Conservation (phyloP, 1,140 invertebrate species). For the Brachionus plicatilis region DNA sequence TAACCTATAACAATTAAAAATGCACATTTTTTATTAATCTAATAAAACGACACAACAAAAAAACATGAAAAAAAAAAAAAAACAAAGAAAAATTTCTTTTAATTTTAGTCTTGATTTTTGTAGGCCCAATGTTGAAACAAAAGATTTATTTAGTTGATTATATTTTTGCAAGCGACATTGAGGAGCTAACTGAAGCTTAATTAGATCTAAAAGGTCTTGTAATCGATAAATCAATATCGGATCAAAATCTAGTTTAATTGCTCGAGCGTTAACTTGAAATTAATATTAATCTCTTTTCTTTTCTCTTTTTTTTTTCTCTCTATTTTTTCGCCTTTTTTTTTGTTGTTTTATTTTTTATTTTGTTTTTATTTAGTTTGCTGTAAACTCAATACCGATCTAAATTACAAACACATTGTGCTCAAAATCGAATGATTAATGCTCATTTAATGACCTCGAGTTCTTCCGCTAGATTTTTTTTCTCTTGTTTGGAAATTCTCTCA, state of each 20-base stretch:
- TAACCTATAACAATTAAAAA: no score
- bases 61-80: background rate
- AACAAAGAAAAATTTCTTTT: no score
- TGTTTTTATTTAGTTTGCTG: background rate
- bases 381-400: background rate
- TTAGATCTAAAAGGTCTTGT: background rate
- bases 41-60: background rate
- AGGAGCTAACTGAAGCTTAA: background rate
- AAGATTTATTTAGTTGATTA: background rate
- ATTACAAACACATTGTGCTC: constrained; percentile 22
- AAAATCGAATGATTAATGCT: background rate
- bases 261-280: constrained; percentile 13
- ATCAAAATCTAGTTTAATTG: background rate
- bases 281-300: constrained; percentile 15
- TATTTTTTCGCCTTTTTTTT: background rate
- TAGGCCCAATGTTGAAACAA: background rate
- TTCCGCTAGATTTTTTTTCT: background rate
- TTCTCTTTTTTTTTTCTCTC: background rate
- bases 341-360: background rate
- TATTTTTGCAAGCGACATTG: background rate
- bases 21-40: no score
- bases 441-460: background rate
- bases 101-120: no score
- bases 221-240: background rate
- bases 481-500: background rate